phyloP scores from a whole-genome alignment of 2,888 invertebrate species.

The Drosophila greeni region DNA sequence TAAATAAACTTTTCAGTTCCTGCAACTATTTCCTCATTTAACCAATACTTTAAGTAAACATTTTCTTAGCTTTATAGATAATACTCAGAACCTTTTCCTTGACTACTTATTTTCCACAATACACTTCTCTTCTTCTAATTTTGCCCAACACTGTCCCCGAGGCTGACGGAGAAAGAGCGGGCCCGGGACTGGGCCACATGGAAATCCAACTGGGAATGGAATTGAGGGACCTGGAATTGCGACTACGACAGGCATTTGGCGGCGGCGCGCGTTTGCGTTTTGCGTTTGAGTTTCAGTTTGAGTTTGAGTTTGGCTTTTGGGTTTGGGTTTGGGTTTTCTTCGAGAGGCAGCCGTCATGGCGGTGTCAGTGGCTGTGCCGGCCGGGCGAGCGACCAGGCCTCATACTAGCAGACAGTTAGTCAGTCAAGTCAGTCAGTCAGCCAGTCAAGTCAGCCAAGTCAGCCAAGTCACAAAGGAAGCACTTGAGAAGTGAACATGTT shows the following conservation, averaged over 20 bases:
- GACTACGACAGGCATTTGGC: slow-evolving; percentile 48
- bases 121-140: slow-evolving; percentile 22
- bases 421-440: slow-evolving; percentile 45
- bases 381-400: slow-evolving; percentile 47
- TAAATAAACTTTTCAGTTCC: no score
- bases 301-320: slow-evolving; percentile 40
- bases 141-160: slow-evolving; percentile 24
- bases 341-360: slow-evolving; percentile 67
- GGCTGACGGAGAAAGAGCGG: slow-evolving; percentile 21
- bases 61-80: not conserved
- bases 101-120: not conserved
- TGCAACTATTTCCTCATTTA: not conserved
- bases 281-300: slow-evolving; percentile 55
- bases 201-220: slow-evolving; percentile 28
- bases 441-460: slow-evolving; percentile 34
- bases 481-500: slow-evolving; percentile 69
- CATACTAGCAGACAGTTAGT: slow-evolving; percentile 59
- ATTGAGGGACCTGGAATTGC: slow-evolving; percentile 29
- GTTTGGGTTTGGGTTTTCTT: slow-evolving; percentile 32
- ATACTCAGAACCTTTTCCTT: not conserved
- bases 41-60: not conserved
- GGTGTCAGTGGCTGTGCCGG: slow-evolving; percentile 66
- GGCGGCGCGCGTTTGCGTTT: slow-evolving; percentile 58
- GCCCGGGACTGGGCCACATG: slow-evolving; percentile 20
- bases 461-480: slow-evolving; percentile 61